Evolutionary conservation across 2,888 invertebrate genomes (phyloP).

Genomic region (Epirrhoe tristata): DNA sequence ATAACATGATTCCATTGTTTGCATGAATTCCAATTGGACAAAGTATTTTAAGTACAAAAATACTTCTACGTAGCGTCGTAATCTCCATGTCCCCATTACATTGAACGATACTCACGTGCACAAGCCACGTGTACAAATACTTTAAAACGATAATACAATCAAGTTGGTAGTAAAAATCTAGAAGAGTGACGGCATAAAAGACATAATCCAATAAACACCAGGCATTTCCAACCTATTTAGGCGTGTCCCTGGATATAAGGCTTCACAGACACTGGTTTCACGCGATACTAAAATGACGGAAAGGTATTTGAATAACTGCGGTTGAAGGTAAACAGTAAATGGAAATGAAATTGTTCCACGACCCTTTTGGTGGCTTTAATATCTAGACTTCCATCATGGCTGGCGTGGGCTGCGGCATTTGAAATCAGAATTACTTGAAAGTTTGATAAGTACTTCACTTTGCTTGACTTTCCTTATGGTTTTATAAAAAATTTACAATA

Average conservation of each 20-base stretch:
- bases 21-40: slow-evolving; percentile 9
- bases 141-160: slow-evolving; percentile 30
- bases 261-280: slow-evolving; percentile 64
- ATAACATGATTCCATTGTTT: neutral
- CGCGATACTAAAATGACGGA: slow-evolving; percentile 29
- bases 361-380: neutral
- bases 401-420: neutral
- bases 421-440: too few relatives aligned
- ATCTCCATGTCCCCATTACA: slow-evolving; percentile 12
- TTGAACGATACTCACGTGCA: slow-evolving; percentile 28
- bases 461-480: too few relatives aligned
- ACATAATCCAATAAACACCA: slow-evolving; percentile 73
- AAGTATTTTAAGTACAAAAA: slow-evolving; percentile 4
- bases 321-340: slow-evolving; percentile 25
- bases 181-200: slow-evolving; percentile 54
- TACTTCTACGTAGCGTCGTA: slow-evolving; percentile 8
- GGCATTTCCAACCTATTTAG: slow-evolving; percentile 62
- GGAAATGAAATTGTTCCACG: slow-evolving; percentile 18
- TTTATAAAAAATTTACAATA: too few relatives aligned
- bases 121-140: slow-evolving; percentile 22
- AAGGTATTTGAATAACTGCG: slow-evolving; percentile 34
- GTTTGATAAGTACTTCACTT: too few relatives aligned
- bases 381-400: neutral
- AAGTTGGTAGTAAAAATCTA: slow-evolving; percentile 35
- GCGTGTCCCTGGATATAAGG: slow-evolving; percentile 60